phyloP scores from a whole-genome alignment of 2,113 vertebrate genomes.

The Oreochromis niloticus region DNA sequence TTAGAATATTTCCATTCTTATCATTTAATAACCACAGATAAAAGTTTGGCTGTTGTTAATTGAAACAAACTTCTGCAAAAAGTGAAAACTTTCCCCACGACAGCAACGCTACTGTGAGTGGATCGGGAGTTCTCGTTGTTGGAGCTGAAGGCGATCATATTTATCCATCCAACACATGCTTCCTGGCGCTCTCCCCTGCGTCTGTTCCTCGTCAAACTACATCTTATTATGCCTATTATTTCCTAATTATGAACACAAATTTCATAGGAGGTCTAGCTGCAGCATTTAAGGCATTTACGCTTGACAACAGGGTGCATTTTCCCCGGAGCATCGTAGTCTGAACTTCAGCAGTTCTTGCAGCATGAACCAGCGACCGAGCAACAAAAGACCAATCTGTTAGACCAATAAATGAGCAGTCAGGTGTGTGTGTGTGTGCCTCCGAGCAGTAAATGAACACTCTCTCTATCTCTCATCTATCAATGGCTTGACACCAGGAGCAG shows the following conservation, averaged over 20 bases:
- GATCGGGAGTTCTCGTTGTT: constrained; percentile 1
- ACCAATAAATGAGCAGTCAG: constrained; percentile 71
- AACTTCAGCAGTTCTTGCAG: constrained; percentile 41
- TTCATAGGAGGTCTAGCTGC: constrained; percentile 35
- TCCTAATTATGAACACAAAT: constrained; percentile 55
- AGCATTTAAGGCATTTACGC: constrained; percentile 43
- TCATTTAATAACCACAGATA: neutral
- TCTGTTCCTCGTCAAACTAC: constrained; percentile 35
- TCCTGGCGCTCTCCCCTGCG: neutral
- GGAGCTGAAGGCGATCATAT: constrained; percentile 8
- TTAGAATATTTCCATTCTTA: neutral
- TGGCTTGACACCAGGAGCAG: constrained; percentile 69
- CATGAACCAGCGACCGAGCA: constrained; percentile 48
- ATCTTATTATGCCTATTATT: constrained; percentile 48
- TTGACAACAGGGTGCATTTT: constrained; percentile 35
- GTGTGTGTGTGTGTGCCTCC: constrained; percentile 46
- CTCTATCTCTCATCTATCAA: constrained; percentile 74
- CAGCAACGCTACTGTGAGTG: neutral
- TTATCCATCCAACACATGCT: constrained; percentile 28
- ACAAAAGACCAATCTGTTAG: constrained; percentile 75
- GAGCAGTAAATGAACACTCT: constrained; percentile 71
- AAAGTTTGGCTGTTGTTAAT: neutral
- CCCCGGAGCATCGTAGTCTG: constrained; percentile 37
- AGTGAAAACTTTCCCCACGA: neutral
- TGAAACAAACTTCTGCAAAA: neutral